phyloP scores from a whole-genome alignment of 2,113 vertebrate genomes.

The Micromys minutus region DNA sequence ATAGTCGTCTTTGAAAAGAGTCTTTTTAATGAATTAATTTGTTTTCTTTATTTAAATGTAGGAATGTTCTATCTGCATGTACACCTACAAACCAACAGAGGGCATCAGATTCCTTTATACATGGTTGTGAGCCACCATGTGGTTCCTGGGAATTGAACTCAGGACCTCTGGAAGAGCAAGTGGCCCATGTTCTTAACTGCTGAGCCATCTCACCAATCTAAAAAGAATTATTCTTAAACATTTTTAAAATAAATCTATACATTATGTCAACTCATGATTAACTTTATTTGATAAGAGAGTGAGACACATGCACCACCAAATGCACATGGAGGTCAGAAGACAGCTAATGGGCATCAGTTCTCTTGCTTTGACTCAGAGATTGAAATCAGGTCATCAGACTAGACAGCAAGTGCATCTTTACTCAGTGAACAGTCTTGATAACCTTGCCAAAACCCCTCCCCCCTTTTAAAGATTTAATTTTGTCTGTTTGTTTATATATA shows the following conservation, averaged over 20 bases:
- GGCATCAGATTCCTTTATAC: too few relatives aligned
- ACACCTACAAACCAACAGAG: too few relatives aligned
- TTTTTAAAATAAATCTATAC: not conserved
- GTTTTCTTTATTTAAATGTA: too few relatives aligned
- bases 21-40: not conserved
- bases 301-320: not conserved
- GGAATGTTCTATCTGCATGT: too few relatives aligned
- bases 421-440: not conserved
- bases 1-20: constrained; percentile 17
- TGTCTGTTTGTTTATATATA: not conserved
- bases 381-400: not conserved
- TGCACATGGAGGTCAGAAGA: not conserved
- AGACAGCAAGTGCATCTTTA: not conserved
- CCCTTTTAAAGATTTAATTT: too few relatives aligned
- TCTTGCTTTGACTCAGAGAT: not conserved
- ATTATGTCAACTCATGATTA: not conserved
- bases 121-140: too few relatives aligned
- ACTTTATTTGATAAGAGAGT: not conserved
- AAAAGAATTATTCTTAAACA: not conserved
- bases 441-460: not conserved
- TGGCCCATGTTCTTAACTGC: too few relatives aligned
- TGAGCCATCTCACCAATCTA: not conserved
- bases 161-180: too few relatives aligned
- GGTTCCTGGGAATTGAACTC: too few relatives aligned
- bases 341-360: too few relatives aligned